Percentiles rank a stretch among this genome's conserved stretches.
Conservation (phyloP, 2,113 vertebrate genomes). For the Spea multiplicata region DNA sequence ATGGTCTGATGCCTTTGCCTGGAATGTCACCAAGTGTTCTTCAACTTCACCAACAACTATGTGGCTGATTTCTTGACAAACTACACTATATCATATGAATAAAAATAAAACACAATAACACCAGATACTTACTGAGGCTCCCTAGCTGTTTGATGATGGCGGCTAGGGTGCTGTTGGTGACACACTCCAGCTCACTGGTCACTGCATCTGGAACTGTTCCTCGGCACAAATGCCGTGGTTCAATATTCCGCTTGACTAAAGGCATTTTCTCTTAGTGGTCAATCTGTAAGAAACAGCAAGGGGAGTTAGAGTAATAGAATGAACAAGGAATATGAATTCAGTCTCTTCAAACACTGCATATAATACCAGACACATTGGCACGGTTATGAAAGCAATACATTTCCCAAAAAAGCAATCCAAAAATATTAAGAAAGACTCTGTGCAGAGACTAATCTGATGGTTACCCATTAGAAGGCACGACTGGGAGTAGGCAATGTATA, state of each 20-base stretch:
- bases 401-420: too few relatives aligned
- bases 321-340: background rate
- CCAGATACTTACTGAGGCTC: conserved; percentile 79
- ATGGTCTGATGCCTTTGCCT: too few relatives aligned
- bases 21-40: too few relatives aligned
- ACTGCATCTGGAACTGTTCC: conserved; percentile 81
- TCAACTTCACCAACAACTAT: too few relatives aligned
- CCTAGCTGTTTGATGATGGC: conserved; percentile 92
- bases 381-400: too few relatives aligned
- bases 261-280: conserved; percentile 65
- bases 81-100: background rate
- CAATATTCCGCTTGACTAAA: conserved; percentile 86
- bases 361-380: too few relatives aligned
- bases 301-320: conserved; percentile 4
- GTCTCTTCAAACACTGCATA: background rate
- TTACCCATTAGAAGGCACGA: too few relatives aligned
- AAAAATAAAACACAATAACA: background rate
- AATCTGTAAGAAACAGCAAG: conserved; percentile 14
- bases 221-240: conserved; percentile 84
- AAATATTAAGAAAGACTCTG: too few relatives aligned
- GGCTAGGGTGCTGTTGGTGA: conserved; percentile 89
- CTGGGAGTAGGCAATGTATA: too few relatives aligned
- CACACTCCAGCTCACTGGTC: conserved; percentile 86
- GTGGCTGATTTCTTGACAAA: too few relatives aligned
- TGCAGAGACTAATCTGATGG: too few relatives aligned